A percentile compares a stretch with the other conserved stretches of the same genome.
These are phyloP conservation scores for Papilio aristodemus DNA, from an alignment of 1,140 invertebrate species.

Conservation along the genomic window DNA sequence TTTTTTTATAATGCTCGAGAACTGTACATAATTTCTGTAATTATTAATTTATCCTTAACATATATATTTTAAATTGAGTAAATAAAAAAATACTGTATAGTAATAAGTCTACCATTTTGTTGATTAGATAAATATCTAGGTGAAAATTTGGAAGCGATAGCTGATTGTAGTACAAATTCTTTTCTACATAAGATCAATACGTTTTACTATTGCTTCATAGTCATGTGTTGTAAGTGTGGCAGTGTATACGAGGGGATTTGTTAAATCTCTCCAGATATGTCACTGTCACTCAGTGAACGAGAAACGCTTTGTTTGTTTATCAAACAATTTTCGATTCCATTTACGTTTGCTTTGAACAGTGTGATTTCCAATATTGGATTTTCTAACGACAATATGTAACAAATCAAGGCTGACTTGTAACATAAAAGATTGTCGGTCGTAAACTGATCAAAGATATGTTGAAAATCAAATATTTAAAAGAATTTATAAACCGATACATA, in stretches of 20 bases:
- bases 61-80: too few relatives aligned
- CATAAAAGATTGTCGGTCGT: too few relatives aligned
- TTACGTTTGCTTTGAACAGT: conserved; percentile 9
- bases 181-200: background rate
- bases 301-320: conserved; percentile 19
- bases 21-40: too few relatives aligned
- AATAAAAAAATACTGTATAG: too few relatives aligned
- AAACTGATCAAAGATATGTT: too few relatives aligned
- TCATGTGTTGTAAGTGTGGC: background rate
- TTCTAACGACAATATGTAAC: background rate
- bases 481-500: too few relatives aligned
- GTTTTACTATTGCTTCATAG: background rate
- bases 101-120: too few relatives aligned
- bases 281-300: conserved; percentile 12
- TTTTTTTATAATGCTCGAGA: too few relatives aligned
- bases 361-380: conserved; percentile 12
- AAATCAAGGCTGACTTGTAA: background rate
- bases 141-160: background rate
- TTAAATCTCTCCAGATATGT: conserved; percentile 20
- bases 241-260: background rate
- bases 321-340: conserved; percentile 21
- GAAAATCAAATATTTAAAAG: too few relatives aligned
- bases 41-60: too few relatives aligned
- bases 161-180: background rate
- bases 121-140: too few relatives aligned